Evolutionary conservation across 2,113 vertebrate genomes (phyloP), one percentile per base, ranked within the genome.

Genomic region (Calyptomena viridis): DNA sequence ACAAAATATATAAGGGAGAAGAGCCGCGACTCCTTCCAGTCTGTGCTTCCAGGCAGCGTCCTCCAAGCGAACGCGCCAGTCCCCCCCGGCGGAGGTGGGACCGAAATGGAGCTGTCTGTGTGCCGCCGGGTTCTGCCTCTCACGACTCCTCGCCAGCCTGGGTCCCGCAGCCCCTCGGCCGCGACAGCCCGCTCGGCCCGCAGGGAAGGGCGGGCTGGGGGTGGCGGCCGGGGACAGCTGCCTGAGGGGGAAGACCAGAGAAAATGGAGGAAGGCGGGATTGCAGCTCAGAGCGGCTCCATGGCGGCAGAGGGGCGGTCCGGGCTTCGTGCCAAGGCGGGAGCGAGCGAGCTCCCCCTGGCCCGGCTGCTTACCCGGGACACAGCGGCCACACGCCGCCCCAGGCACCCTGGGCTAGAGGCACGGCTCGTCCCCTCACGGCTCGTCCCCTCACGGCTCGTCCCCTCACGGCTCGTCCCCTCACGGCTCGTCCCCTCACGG

Each of bases 211-310:
- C 25, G 30, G 52, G 19, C 50, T 37, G 1, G 9, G 4, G 6
- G 79, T 19, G 33, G 19, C 14, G n/a, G 40, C 46, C 7, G 13
- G 24, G 18, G 13, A 52, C 42, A 12, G 40, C 40, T 17, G 83
- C 37, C 22, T 14, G 6, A 14, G 7, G 49, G 40, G 47, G 25
- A 4, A 63, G 35, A 49, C 30, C 35, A 42, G 8, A 82, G 82
- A 87, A 96, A 78, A 96, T 95, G 91, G 89, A 92, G 93, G 86
- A 47, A 50, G 50, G 62, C 46, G 40, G 69, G 18, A 14, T 35
- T 12, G 69, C 11, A 22, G 39, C 21, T 46, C 53, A 19, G 16
- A 67, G n/a, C 69, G 35, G 72, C 67, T 62, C 50, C 77, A 31
- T 9, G 76, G 76, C 40, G 20, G 33, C 58, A 28, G 33, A 50